Percentiles rank a stretch among this genome's conserved stretches.
phyloP scores from a whole-genome alignment of 2,797 vertebrate species.

The Darevskia nairensis region DNA sequence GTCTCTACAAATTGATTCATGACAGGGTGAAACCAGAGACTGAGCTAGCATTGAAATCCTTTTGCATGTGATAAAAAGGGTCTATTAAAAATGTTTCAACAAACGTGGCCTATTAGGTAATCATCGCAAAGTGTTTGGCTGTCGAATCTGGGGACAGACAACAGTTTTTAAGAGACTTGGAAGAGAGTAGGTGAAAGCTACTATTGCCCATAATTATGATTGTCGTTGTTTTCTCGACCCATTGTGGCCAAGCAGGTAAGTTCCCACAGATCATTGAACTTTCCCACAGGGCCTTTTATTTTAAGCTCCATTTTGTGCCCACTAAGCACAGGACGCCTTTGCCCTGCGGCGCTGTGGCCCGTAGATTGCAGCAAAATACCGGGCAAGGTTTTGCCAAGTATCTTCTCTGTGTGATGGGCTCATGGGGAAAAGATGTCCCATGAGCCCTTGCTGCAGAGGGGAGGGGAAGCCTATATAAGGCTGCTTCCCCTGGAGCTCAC shows the following conservation, averaged over 20 bases:
- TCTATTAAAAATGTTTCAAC: conserved; percentile 83
- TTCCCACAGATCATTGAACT: background rate
- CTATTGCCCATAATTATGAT: background rate
- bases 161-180: background rate
- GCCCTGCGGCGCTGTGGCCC: too few relatives aligned
- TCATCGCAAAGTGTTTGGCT: conserved; percentile 81
- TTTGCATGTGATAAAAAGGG: conserved; percentile 81
- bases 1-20: conserved; percentile 86
- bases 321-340: too few relatives aligned
- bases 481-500: too few relatives aligned
- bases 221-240: background rate
- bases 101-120: conserved; percentile 83
- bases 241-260: background rate
- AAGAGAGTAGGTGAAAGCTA: background rate
- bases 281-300: background rate
- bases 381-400: too few relatives aligned
- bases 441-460: too few relatives aligned
- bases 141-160: conserved; percentile 72
- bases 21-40: conserved; percentile 83
- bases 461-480: too few relatives aligned
- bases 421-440: too few relatives aligned
- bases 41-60: conserved; percentile 81
- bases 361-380: too few relatives aligned
- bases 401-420: too few relatives aligned
- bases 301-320: too few relatives aligned